Percentiles rank a stretch among this genome's conserved stretches.
These are phyloP conservation scores for Choreutis nemorana DNA, from an alignment of 2,888 invertebrate species.

Conservation along the genomic window DNA sequence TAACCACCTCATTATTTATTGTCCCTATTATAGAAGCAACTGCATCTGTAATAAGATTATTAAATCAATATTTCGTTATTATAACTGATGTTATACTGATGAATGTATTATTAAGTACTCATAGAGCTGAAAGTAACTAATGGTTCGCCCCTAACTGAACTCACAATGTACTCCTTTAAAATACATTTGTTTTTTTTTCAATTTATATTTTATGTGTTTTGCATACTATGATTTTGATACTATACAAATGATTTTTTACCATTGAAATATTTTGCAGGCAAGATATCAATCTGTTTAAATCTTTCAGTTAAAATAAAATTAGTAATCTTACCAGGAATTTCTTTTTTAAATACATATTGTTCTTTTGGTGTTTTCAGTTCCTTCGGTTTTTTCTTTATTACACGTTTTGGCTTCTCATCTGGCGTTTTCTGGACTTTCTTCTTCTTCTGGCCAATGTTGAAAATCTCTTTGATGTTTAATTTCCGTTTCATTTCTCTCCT, in stretches of 20 bases:
- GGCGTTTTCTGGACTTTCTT: slow-evolving; percentile 21
- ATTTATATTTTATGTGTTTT: too few species aligned
- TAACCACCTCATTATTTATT: slow-evolving; percentile 13
- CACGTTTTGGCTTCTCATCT: slow-evolving; percentile 30
- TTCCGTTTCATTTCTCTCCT: slow-evolving; percentile 75
- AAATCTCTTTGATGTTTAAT: slow-evolving; percentile 73
- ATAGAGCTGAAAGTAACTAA: too few species aligned
- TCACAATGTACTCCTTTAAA: too few species aligned
- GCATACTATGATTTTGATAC: too few species aligned
- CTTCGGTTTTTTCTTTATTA: slow-evolving; percentile 17
- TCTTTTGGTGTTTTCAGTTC: slow-evolving; percentile 5
- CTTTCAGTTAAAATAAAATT: slow-evolving; percentile 5
- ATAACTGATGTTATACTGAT: too few species aligned
- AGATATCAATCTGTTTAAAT: too few species aligned
- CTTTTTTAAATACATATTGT: slow-evolving; percentile 19
- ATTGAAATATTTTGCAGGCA: too few species aligned
- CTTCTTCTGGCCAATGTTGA: slow-evolving; percentile 65
- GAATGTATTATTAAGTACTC: too few species aligned
- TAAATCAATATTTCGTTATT: too few species aligned
- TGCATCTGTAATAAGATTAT: slow-evolving; percentile 41
- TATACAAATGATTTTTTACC: too few species aligned
- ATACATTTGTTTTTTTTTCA: too few species aligned
- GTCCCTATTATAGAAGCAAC: slow-evolving; percentile 52
- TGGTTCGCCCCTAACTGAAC: too few species aligned
- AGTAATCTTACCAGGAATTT: slow-evolving; percentile 30